Evolutionary conservation across 2,888 invertebrate genomes (phyloP).

Genomic region (Myopa tessellatipennis): DNA sequence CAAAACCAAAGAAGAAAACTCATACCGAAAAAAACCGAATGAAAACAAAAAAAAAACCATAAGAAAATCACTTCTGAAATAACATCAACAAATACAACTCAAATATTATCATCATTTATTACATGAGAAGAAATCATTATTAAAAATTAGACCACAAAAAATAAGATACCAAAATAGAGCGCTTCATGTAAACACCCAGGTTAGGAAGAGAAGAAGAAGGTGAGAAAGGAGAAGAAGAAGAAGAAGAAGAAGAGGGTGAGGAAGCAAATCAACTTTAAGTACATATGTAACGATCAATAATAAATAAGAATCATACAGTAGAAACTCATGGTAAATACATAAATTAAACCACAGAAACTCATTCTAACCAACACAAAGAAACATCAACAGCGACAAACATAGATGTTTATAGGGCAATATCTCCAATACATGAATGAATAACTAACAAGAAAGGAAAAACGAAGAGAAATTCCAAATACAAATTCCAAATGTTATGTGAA

Average conservation of each 20-base stretch:
- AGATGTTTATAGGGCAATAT: no score
- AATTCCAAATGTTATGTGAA: no score
- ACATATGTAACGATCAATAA: constrained; percentile 20
- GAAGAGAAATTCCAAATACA: no score
- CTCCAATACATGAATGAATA: no score
- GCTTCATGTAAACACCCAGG: constrained; percentile 55
- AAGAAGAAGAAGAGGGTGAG: constrained; percentile 32
- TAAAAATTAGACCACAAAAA: constrained; percentile 42
- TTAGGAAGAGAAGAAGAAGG: constrained; percentile 40
- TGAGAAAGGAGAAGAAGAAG: constrained; percentile 35
- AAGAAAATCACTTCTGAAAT: constrained; percentile 42
- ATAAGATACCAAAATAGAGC: constrained; percentile 53
- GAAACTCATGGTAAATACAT: not conserved
- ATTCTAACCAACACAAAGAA: not conserved
- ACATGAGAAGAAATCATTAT: constrained; percentile 27
- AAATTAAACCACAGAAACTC: not conserved
- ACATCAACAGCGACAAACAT: not conserved
- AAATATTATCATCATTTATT: constrained; percentile 43
- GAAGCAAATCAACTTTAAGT: constrained; percentile 10
- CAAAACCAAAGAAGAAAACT: constrained; percentile 41
- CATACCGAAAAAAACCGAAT: constrained; percentile 45
- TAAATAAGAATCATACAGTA: constrained; percentile 16
- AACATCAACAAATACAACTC: constrained; percentile 42
- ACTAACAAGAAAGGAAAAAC: no score
- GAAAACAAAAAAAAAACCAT: constrained; percentile 39